Evolutionary conservation across 2,888 invertebrate species (phyloP), one percentile per base, ranked within the genome.

Genomic region (Serripes groenlandicus): DNA sequence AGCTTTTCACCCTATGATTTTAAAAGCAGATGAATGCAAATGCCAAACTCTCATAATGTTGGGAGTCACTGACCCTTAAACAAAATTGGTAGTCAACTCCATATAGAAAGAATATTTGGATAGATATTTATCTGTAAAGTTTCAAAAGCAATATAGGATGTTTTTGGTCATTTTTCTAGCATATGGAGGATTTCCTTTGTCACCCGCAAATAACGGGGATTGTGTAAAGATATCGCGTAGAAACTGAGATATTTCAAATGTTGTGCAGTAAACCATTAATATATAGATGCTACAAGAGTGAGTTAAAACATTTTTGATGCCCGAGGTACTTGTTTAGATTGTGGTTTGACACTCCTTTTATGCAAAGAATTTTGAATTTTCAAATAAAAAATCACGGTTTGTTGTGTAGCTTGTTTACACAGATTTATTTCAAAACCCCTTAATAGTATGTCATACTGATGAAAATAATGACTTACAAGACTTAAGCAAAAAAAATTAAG

Each of bases 171-270:
- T n/a, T n/a, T 42, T 66, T 37, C 42, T 66, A 7, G 42, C 34
- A 28, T 66, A 37, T 30, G 26, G 66, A 66, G 66, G 42, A 42
- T 66, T 66, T 66, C 42, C 66, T 66, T 66, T 66, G 66, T 66
- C 66, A 66, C 66, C 21, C 26, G 42, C 66, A 42, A 42, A 66
- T 66, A 66, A 66, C 37, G 54, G n/a, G 68, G 75, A 78, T 80
- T 83, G 83, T 77, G 83, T 75, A 80, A 77, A 83, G 83, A 83
- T 83, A 77, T 80, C 35, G 69, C 56, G 18, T 64, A 70, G 83
- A 80, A 80, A 83, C 76, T 79, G 76, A 83, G 80, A 58, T 58
- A 80, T 74, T 69, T 62, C 21, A 34, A 34, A 18, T n/a, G 34
- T 30, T 28, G 35, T 72, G 71, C 35, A 72, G 28, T 30, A 62